Percentiles rank a stretch among this genome's conserved stretches.
These are phyloP conservation scores for Xiphorhynchus erythropygius DNA, from an alignment of 2,797 vertebrate species.

Conservation along the genomic window DNA sequence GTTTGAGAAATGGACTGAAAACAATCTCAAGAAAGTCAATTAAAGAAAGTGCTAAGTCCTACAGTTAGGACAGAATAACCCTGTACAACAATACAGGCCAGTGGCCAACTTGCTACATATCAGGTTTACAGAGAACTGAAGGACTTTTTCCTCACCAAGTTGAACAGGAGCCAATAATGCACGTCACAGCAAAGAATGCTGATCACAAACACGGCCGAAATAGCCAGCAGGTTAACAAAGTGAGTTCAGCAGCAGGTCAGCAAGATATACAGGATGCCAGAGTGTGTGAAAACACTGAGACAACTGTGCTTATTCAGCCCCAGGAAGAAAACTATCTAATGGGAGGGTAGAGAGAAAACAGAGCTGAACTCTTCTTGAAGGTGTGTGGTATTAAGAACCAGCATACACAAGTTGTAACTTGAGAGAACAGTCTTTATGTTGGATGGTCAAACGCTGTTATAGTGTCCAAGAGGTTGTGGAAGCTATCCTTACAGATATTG, in stretches of 20 bases:
- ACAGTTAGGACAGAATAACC: neutral
- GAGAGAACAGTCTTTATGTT: neutral
- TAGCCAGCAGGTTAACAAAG: neutral
- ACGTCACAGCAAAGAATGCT: neutral
- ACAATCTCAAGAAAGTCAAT: neutral
- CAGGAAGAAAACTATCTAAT: neutral
- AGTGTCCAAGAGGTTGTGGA: neutral
- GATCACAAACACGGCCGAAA: neutral
- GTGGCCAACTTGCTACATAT: neutral
- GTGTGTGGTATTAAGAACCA: neutral
- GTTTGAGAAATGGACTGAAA: neutral
- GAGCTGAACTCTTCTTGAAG: neutral
- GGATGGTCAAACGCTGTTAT: neutral
- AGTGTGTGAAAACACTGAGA: neutral
- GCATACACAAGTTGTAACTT: accelerated
- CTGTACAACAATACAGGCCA: neutral
- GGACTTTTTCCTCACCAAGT: neutral
- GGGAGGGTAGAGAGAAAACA: neutral
- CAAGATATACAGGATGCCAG: neutral
- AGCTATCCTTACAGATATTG: neutral
- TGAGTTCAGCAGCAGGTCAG: neutral
- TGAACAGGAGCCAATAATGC: accelerated
- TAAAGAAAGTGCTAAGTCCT: neutral
- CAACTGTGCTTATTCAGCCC: neutral
- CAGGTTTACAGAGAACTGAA: neutral